Evolutionary conservation across 2,797 vertebrate species (phyloP).

Genomic region (Aplochiton taeniatus): DNA sequence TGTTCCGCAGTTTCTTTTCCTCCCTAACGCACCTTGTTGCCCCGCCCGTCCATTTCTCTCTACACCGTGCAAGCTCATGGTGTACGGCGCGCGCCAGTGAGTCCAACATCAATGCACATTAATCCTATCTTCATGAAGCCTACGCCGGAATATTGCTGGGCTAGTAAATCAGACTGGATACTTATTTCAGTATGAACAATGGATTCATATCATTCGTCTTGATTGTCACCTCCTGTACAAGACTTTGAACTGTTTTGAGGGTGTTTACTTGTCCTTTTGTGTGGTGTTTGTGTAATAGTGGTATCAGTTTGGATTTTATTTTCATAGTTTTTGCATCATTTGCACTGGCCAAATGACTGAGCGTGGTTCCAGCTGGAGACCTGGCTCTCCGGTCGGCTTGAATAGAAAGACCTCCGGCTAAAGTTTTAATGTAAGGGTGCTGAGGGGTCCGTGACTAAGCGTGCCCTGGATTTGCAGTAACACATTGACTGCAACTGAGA

Average conservation of each 20-base stretch:
- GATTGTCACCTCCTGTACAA: slow-evolving; percentile 47
- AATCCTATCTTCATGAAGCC: slow-evolving; percentile 39
- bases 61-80: slow-evolving; percentile 56
- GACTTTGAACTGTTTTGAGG: slow-evolving; percentile 52
- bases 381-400: slow-evolving; percentile 69
- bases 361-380: slow-evolving; percentile 72
- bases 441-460: slow-evolving; percentile 47
- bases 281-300: slow-evolving; percentile 54
- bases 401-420: slow-evolving; percentile 72
- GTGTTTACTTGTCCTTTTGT: slow-evolving; percentile 46
- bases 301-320: slow-evolving; percentile 73
- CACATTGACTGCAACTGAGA: slow-evolving; percentile 54
- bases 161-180: slow-evolving; percentile 59
- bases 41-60: slow-evolving; percentile 57
- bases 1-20: slow-evolving; percentile 1
- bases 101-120: slow-evolving; percentile 57
- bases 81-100: slow-evolving; percentile 57
- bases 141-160: slow-evolving; percentile 54
- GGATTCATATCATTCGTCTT: slow-evolving; percentile 57
- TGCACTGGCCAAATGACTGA: slow-evolving; percentile 74
- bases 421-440: slow-evolving; percentile 72
- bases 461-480: slow-evolving; percentile 64
- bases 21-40: slow-evolving; percentile 24
- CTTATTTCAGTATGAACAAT: slow-evolving; percentile 46
- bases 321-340: slow-evolving; percentile 52